phyloP scores from a whole-genome alignment of 2,888 invertebrate genomes.

The Meteorus colon region DNA sequence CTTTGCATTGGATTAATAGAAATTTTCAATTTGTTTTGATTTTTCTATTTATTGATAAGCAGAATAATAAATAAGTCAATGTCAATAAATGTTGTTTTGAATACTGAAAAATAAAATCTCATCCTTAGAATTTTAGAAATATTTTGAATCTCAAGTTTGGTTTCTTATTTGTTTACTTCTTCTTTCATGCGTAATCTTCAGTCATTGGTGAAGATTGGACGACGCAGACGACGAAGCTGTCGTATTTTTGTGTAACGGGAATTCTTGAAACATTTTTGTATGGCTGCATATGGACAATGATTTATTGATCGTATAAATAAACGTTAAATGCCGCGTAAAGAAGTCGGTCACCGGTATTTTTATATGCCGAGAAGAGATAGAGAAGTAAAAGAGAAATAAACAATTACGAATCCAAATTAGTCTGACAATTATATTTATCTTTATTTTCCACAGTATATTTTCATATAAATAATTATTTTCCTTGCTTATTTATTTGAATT shows the following conservation, averaged over 20 bases:
- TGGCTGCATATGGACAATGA: slow-evolving; percentile 55
- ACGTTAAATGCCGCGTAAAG: slow-evolving; percentile 43
- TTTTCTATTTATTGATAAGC: too few species aligned
- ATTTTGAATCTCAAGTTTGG: not conserved
- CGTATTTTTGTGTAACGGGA: slow-evolving; percentile 61
- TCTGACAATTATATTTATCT: too few species aligned
- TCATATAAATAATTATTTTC: too few species aligned
- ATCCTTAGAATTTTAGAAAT: too few species aligned
- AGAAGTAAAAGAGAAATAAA: slow-evolving; percentile 30
- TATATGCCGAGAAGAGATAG: slow-evolving; percentile 19
- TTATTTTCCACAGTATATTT: too few species aligned
- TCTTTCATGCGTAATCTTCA: not conserved
- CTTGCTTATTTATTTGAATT: too few species aligned
- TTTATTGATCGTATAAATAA: slow-evolving; percentile 61
- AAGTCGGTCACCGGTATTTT: slow-evolving; percentile 52
- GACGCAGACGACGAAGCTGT: slow-evolving; percentile 14
- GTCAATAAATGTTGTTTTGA: too few species aligned
- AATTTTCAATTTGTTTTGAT: too few species aligned
- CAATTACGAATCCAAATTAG: not conserved
- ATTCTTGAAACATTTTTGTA: slow-evolving; percentile 53
- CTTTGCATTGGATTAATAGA: too few species aligned
- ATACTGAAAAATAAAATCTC: too few species aligned
- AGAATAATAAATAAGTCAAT: too few species aligned
- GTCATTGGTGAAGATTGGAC: not conserved
- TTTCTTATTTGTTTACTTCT: not conserved